These are phyloP conservation scores for Perizoma flavofasciatum DNA, from an alignment of 2,888 invertebrate genomes.

Conservation along the genomic window DNA sequence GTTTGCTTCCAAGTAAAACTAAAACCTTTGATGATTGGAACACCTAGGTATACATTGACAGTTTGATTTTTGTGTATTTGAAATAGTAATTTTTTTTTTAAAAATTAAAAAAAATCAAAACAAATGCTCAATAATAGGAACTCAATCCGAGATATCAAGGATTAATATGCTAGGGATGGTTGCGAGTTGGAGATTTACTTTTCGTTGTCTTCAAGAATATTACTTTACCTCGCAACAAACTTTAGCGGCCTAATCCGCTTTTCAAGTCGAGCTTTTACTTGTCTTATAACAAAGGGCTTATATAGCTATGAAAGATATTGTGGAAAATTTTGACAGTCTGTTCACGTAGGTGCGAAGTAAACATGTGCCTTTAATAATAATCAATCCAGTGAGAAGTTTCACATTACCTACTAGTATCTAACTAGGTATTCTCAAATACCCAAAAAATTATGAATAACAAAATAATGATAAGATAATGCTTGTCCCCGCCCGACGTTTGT, in stretches of 20 bases:
- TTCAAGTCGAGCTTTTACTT: slow-evolving; percentile 75
- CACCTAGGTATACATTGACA: too few relatives aligned
- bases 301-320: slow-evolving; percentile 63
- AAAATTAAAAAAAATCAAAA: too few relatives aligned
- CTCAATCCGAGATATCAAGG: slow-evolving; percentile 53
- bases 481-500: slow-evolving; percentile 63
- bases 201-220: slow-evolving; percentile 71
- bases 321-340: slow-evolving; percentile 73
- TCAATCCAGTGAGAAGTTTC: too few relatives aligned
- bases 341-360: slow-evolving; percentile 45
- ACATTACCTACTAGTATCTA: not conserved
- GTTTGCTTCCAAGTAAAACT: too few relatives aligned
- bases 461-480: slow-evolving; percentile 60
- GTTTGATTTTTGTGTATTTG: too few relatives aligned
- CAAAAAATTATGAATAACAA: slow-evolving; percentile 44
- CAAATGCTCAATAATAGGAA: too few relatives aligned
- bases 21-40: too few relatives aligned
- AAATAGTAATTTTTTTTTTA: too few relatives aligned
- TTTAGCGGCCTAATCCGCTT: slow-evolving; percentile 79
- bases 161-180: slow-evolving; percentile 63
- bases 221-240: slow-evolving; percentile 77
- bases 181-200: slow-evolving; percentile 58
- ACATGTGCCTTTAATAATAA: too few relatives aligned
- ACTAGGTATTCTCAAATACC: not conserved
- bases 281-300: slow-evolving; percentile 76